Percentiles rank a stretch among this genome's conserved stretches.
Conservation (phyloP, 2,797 vertebrate species). For the Urosaurus nigricauda region DNA sequence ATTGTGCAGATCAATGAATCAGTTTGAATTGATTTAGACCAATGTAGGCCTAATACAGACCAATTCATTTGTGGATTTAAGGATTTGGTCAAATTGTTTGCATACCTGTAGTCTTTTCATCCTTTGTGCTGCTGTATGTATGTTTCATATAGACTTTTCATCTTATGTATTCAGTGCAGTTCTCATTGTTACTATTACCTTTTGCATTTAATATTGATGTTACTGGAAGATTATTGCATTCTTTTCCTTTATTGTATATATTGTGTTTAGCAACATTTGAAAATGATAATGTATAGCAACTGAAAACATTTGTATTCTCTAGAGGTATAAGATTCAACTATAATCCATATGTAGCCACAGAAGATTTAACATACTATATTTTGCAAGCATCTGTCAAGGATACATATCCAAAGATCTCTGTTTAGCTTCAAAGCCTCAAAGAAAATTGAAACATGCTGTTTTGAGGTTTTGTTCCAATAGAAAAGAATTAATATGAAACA, state of each 20-base stretch:
- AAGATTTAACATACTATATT: conserved; percentile 31
- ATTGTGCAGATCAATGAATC: too few species aligned
- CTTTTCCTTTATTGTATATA: conserved; percentile 8
- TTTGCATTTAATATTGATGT: conserved; percentile 19
- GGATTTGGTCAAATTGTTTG: too few species aligned
- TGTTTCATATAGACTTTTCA: neutral
- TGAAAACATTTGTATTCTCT: conserved; percentile 18
- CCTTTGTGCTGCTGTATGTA: neutral
- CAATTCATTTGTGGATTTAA: too few species aligned
- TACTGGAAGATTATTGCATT: neutral
- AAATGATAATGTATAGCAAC: neutral
- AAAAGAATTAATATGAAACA: conserved; percentile 44
- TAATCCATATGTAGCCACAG: conserved; percentile 22
- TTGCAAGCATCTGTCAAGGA: conserved; percentile 4
- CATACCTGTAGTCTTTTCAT: neutral
- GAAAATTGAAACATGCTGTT: conserved; percentile 46
- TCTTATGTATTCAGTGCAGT: conserved; percentile 3
- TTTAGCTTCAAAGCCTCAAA: conserved; percentile 43
- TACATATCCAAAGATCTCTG: conserved; percentile 24
- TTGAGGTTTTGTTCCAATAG: conserved; percentile 30
- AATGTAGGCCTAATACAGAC: too few species aligned
- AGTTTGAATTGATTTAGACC: too few species aligned
- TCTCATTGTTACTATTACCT: conserved; percentile 2
- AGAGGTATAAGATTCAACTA: neutral
- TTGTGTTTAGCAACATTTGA: conserved; percentile 21